Evolutionary conservation across 2,888 invertebrate species (phyloP).

Genomic region (Callosobruchus maculatus): DNA sequence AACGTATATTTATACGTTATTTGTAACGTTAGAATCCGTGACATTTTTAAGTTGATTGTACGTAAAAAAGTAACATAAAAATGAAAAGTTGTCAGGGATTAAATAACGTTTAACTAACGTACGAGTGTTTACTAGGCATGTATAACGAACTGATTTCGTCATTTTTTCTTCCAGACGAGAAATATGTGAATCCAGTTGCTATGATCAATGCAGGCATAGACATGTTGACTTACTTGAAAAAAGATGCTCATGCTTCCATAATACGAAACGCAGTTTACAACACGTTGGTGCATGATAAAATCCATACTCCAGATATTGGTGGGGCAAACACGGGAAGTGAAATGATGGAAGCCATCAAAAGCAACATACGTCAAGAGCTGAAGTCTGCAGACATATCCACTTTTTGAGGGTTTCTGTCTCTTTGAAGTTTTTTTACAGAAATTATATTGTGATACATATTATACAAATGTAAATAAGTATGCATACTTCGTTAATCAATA

Average conservation of each 20-base stretch:
- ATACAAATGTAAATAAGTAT: no score
- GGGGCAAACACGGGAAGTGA: constrained; percentile 28
- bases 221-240: constrained; percentile 29
- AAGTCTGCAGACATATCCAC: constrained; percentile 3
- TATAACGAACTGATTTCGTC: no score
- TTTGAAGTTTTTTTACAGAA: background rate
- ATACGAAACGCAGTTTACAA: constrained; percentile 29
- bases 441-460: background rate
- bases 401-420: background rate
- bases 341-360: constrained; percentile 25
- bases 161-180: constrained; percentile 82
- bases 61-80: no score
- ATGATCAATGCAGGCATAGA: constrained; percentile 78
- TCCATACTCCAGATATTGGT: constrained; percentile 33
- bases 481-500: no score
- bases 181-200: constrained; percentile 92
- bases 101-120: no score
- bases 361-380: constrained; percentile 17
- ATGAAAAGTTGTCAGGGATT: no score
- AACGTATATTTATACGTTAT: no score
- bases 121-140: no score
- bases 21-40: no score
- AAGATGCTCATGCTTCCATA: constrained; percentile 23
- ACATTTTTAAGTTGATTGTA: no score
- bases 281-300: constrained; percentile 29